These are phyloP conservation scores for Daktulosphaira vitifoliae DNA, from an alignment of 1,140 invertebrate genomes.

Conservation along the genomic window DNA sequence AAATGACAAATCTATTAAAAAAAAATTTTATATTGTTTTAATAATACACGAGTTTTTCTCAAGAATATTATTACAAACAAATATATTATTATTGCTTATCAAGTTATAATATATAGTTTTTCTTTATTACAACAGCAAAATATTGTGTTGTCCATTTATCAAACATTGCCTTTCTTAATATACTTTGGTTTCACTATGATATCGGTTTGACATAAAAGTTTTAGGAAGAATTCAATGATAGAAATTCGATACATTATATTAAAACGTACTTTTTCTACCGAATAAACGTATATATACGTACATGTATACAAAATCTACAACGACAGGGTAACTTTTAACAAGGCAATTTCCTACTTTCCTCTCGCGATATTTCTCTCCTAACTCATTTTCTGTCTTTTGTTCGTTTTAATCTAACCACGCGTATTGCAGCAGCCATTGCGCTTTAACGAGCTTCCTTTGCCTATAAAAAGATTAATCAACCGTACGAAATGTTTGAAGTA, in stretches of 20 bases:
- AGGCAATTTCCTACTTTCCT: conserved; percentile 31
- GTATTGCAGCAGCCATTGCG: neutral
- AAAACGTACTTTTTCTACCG: neutral
- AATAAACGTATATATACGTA: neutral
- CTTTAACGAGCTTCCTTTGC: conserved; percentile 23
- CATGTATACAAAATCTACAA: conserved; percentile 12
- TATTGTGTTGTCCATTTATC: too few species aligned
- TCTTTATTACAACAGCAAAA: too few species aligned
- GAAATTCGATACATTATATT: neutral
- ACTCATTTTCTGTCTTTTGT: conserved; percentile 1
- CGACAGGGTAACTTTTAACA: conserved; percentile 32
- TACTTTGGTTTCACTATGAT: conserved; percentile 6
- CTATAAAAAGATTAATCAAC: conserved; percentile 22
- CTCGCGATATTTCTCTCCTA: conserved; percentile 8
- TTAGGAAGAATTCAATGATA: conserved; percentile 9
- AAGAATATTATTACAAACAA: too few species aligned
- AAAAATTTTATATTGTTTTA: too few species aligned
- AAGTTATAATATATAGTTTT: too few species aligned
- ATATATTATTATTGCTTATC: too few species aligned
- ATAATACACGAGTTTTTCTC: too few species aligned
- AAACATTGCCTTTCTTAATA: conserved; percentile 17
- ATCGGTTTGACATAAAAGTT: too few species aligned
- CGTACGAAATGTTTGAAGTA: conserved; percentile 3
- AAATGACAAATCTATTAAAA: too few species aligned
- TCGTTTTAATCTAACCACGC: conserved; percentile 25